phyloP scores from a whole-genome alignment of 1,140 invertebrate genomes.

The Apocrypta bakeri region DNA sequence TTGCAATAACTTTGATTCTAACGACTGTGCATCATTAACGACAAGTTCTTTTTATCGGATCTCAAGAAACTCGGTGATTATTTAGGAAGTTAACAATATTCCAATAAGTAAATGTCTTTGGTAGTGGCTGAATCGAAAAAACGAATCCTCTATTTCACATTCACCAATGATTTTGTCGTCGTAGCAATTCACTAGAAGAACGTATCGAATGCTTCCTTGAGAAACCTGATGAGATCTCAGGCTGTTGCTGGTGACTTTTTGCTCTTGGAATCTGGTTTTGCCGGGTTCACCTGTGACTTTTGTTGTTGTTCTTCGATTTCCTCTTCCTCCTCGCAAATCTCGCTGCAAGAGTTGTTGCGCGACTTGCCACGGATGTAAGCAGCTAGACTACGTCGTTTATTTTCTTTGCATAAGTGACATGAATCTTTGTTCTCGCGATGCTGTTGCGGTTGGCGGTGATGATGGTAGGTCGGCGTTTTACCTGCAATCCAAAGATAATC shows the following conservation, averaged over 20 bases:
- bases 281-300: not conserved
- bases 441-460: slow-evolving; percentile 53
- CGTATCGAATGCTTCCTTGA: not conserved
- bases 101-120: slow-evolving; percentile 11
- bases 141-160: not conserved
- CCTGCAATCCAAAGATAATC: slow-evolving; percentile 6
- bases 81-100: not conserved
- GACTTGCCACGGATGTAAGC: slow-evolving; percentile 75
- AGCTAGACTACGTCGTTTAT: slow-evolving; percentile 74
- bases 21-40: not conserved
- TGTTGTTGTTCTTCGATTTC: slow-evolving; percentile 54
- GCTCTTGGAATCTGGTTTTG: not conserved
- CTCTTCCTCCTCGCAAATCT: slow-evolving; percentile 76
- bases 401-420: slow-evolving; percentile 77
- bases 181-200: not conserved
- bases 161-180: not conserved
- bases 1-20: not conserved
- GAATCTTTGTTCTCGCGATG: slow-evolving; percentile 66
- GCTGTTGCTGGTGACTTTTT: slow-evolving; percentile 19
- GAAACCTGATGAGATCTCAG: not conserved
- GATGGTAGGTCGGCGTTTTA: slow-evolving; percentile 56
- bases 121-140: not conserved
- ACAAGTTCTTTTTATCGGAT: not conserved
- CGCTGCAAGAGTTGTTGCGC: slow-evolving; percentile 72
- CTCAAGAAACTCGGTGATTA: not conserved